Conservation (phyloP, 2,113 vertebrate species). For the Pygoscelis antarcticus region DNA sequence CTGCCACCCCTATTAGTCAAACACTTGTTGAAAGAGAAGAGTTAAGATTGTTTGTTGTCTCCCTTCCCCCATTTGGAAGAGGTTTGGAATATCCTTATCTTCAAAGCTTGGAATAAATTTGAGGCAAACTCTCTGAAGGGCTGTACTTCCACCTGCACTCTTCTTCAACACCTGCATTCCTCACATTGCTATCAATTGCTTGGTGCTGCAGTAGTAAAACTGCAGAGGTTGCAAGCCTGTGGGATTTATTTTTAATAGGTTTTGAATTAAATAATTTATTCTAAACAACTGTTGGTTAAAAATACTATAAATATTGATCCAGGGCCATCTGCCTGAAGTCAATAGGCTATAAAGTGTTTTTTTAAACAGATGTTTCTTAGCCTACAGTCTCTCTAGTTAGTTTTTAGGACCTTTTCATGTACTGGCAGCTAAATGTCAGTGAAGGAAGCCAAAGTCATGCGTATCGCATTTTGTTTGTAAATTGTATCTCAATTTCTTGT, state of each 20-base stretch:
- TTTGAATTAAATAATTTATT: neutral
- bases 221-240: neutral
- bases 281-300: neutral
- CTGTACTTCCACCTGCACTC: neutral
- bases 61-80: neutral
- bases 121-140: neutral
- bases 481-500: constrained; percentile 11
- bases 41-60: constrained; percentile 35
- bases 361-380: neutral
- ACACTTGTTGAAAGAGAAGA: constrained; percentile 40
- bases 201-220: neutral
- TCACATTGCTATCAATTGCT: neutral
- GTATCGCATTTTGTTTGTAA: constrained; percentile 5
- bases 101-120: constrained; percentile 20
- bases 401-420: neutral
- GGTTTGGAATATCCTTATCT: constrained; percentile 45
- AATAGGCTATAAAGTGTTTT: neutral
- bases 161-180: constrained; percentile 46
- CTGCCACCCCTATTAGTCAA: constrained; percentile 36
- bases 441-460: neutral
- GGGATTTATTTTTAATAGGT: constrained; percentile 2
- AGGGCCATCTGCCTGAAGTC: neutral
- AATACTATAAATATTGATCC: constrained; percentile 21
- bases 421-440: neutral
- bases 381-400: neutral